Evolutionary conservation across 2,888 invertebrate genomes (phyloP).

Genomic region (Eurytoma adleriae): DNA sequence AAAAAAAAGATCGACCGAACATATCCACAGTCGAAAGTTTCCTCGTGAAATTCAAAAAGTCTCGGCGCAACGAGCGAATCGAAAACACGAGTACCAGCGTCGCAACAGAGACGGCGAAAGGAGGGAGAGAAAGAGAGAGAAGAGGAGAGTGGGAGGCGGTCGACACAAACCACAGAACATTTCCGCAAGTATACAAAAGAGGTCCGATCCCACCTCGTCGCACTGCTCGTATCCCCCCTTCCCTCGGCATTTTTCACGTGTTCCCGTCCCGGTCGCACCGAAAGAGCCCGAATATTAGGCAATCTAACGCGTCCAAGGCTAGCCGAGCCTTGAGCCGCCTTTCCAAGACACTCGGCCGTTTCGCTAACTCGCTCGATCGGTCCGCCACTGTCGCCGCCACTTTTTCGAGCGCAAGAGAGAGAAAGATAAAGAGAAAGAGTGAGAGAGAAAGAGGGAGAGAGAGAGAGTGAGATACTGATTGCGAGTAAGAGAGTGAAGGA

Average conservation of each 20-base stretch:
- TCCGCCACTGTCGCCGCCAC: constrained; percentile 57
- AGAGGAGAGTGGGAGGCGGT: background rate
- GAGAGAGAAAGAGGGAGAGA: background rate
- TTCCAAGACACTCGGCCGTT: constrained; percentile 70
- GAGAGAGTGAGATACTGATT: too few species aligned
- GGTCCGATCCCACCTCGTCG: background rate
- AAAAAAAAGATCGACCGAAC: too few species aligned
- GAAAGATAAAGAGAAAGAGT: background rate
- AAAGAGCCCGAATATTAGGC: constrained; percentile 72
- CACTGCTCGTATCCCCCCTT: constrained; percentile 11
- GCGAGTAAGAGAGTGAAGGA: too few species aligned
- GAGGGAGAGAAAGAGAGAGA: background rate
- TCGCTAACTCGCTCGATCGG: constrained; percentile 63
- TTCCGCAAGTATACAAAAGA: constrained; percentile 43
- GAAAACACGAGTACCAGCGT: background rate
- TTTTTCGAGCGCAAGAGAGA: constrained; percentile 15
- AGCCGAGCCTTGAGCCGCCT: constrained; percentile 74
- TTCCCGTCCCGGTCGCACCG: constrained; percentile 31
- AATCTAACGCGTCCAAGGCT: constrained; percentile 76
- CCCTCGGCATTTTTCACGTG: constrained; percentile 56
- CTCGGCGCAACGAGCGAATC: background rate
- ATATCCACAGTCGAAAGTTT: background rate
- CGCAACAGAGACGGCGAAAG: background rate
- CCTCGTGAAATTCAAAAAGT: constrained; percentile 14
- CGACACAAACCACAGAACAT: constrained; percentile 33